Base-by-base conservation (phyloP, 2,113 vertebrate species). In the Xiphophorus hellerii region DNA sequence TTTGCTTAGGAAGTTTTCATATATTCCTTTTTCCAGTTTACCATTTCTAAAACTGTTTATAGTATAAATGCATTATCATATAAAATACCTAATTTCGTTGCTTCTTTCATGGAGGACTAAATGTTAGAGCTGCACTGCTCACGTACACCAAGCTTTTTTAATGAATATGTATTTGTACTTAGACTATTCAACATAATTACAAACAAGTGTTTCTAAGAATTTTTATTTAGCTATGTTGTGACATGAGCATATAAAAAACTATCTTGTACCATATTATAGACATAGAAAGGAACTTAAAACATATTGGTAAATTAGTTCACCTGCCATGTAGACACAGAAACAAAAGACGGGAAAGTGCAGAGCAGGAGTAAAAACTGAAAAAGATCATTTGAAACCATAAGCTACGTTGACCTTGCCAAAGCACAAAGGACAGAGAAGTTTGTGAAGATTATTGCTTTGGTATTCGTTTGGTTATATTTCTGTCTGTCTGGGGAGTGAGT, bases 401-500 rank as follows among this genome's bases (percentile, higher is more conserved):
- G 62, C 63, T 35, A 72, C n/a, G 62, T 48, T 90, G 84, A 91
- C 91, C 92, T 92, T 91, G 76, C 79, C 3, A 28, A 83, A 66
- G 81, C 85, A 88, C 85, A 86, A 84, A 90, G 90, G 88, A 87
- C 88, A 74, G 35, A 39, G 76, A 83, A 83, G 84, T 93, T 92
- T 44, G 83, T 69, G 67, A 61, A 82, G 88, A 92, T 91, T 90
- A 87, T 81, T 70, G 77, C 76, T 84, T 88, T 85, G 81, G 78
- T 84, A 89, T 85, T 92, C 80, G 82, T 81, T 75, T 88, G 73
- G 87, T 87, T 85, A 83, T 80, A 85, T 90, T 84, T 83, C 83
- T 89, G 77, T 87, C 65, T 66, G 71, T 77, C 73, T 72, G 60
- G 74, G 76, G 63, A 80, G 83, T 27, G 79, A 80, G 72, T 71